Percentiles rank a stretch among this genome's conserved stretches.
Conservation (phyloP, 2,888 invertebrate species). For the Hydroisotoma schaefferi region DNA sequence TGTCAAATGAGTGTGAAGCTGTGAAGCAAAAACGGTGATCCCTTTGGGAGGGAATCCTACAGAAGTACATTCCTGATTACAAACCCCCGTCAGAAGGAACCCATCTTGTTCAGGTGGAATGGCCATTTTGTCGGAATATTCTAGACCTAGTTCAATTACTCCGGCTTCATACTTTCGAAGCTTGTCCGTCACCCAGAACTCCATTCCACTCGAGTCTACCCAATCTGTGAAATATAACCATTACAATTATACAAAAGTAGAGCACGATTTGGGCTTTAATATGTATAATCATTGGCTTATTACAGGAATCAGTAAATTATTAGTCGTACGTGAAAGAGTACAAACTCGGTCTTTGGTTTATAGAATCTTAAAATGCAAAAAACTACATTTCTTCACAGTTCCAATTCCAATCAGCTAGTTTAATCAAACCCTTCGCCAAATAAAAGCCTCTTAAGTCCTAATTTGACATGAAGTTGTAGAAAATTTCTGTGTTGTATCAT, state of each 20-base stretch:
- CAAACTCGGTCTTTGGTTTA: not conserved
- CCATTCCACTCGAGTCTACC: constrained; percentile 85
- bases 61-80: constrained; percentile 87
- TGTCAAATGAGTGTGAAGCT: constrained; percentile 93
- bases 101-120: constrained; percentile 77
- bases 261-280: not conserved
- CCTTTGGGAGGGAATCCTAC: constrained; percentile 76
- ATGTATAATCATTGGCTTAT: not conserved
- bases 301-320: not conserved
- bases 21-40: constrained; percentile 89
- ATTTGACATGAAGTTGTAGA: no score
- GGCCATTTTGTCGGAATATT: constrained; percentile 97
- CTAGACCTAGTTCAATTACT: constrained; percentile 92
- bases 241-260: no score
- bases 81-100: constrained; percentile 83
- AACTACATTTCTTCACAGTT: no score
- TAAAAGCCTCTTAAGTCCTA: no score
- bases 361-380: no score
- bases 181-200: constrained; percentile 71
- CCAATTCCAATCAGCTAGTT: no score
- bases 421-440: no score
- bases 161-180: constrained; percentile 83
- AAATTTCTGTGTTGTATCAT: no score
- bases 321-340: not conserved
- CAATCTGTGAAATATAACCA: constrained; percentile 63